A percentile compares a stretch with the other conserved stretches of the same genome.
Evolutionary conservation across 2,113 vertebrate genomes (phyloP).

Genomic region (Tragelaphus buxtoni): DNA sequence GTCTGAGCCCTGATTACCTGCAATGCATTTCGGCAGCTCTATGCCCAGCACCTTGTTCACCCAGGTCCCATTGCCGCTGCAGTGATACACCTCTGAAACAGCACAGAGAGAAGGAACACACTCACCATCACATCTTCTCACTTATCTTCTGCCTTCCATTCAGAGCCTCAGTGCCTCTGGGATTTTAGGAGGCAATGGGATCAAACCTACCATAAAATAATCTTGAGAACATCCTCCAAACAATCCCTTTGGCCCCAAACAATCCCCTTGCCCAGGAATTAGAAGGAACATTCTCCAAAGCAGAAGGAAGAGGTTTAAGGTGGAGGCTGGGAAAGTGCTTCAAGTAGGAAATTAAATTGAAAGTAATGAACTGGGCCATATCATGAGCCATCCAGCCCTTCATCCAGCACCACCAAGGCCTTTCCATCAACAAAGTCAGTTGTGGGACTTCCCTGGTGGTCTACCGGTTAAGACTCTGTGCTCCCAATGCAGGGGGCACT

Average conservation of each 20-base stretch:
- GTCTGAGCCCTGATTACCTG: conserved; percentile 75
- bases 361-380: background rate
- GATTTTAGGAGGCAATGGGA: background rate
- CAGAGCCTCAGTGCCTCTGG: background rate
- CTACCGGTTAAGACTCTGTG: background rate
- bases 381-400: background rate
- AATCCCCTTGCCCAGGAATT: background rate
- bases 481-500: background rate
- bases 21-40: conserved; percentile 76
- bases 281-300: background rate
- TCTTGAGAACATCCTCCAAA: background rate
- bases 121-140: background rate
- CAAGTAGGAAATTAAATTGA: background rate
- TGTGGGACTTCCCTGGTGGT: background rate
- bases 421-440: background rate
- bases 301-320: background rate
- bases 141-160: background rate
- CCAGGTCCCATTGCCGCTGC: conserved; percentile 79
- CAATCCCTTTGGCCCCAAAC: background rate
- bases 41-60: conserved; percentile 67
- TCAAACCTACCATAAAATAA: background rate
- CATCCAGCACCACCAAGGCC: background rate
- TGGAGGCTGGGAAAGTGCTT: background rate
- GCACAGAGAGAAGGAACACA: background rate
- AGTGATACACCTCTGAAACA: conserved; percentile 75